Percentiles rank a stretch among this genome's conserved stretches.
These are phyloP conservation scores for Lonchura striata DNA, from an alignment of 2,113 vertebrate species.

Conservation along the genomic window DNA sequence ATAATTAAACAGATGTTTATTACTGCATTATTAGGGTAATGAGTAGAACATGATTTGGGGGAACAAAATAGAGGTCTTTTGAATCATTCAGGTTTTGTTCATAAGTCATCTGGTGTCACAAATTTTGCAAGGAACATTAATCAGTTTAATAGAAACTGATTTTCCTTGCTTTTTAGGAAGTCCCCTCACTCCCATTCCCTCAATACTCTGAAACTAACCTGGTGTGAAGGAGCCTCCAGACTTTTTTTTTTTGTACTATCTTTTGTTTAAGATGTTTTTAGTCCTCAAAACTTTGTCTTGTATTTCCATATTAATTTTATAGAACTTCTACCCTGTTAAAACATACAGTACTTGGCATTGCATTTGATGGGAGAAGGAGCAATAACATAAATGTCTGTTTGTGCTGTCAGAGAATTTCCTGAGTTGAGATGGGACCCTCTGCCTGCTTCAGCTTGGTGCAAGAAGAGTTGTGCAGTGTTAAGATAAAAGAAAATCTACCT, in stretches of 20 bases:
- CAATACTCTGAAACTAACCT: background rate
- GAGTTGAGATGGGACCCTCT: background rate
- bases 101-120: constrained; percentile 51
- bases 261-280: background rate
- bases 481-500: background rate
- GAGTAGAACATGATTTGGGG: constrained; percentile 42
- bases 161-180: constrained; percentile 35
- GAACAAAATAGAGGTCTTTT: constrained; percentile 45
- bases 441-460: background rate
- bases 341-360: background rate
- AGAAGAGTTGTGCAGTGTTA: background rate
- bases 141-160: constrained; percentile 55
- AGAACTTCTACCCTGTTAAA: constrained; percentile 7
- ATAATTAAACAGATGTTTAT: constrained; percentile 61
- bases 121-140: constrained; percentile 54
- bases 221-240: background rate
- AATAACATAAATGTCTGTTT: background rate
- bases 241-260: background rate
- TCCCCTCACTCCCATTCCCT: background rate
- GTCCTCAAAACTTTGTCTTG: background rate
- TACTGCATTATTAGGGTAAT: constrained; percentile 55
- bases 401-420: background rate
- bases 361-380: background rate
- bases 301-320: background rate
- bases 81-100: constrained; percentile 59